A percentile compares a stretch with the other conserved stretches of the same genome.
Evolutionary conservation across 1,140 invertebrate genomes (phyloP).

Genomic region (Zaprionus inermis): DNA sequence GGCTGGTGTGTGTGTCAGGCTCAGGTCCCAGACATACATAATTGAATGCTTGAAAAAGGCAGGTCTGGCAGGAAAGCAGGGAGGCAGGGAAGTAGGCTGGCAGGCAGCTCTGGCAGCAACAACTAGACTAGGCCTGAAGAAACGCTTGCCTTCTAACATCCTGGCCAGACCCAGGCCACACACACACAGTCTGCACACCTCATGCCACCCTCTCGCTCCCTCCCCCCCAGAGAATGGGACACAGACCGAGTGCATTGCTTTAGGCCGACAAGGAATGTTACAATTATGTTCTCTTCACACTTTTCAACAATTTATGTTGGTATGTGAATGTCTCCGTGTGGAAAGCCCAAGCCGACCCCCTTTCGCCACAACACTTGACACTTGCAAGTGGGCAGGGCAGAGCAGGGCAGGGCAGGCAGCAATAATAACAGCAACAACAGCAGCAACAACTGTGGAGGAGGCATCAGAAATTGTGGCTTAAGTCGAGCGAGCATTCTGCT

Average conservation of each 20-base stretch:
- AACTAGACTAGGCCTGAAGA: constrained; percentile 32
- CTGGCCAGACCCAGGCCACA: constrained; percentile 3
- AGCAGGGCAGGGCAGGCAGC: constrained; percentile 16
- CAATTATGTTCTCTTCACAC: constrained; percentile 83
- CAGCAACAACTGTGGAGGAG: constrained; percentile 16
- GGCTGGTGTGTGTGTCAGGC: constrained; percentile 69
- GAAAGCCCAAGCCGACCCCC: constrained; percentile 1
- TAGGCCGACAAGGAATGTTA: constrained; percentile 82
- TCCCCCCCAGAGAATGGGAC: constrained; percentile 28
- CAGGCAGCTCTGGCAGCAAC: constrained; percentile 33
- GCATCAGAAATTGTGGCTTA: constrained; percentile 27
- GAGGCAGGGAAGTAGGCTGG: constrained; percentile 12
- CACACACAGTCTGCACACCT: neutral
- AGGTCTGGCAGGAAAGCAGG: constrained; percentile 40
- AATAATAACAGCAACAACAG: constrained; percentile 53
- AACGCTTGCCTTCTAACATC: constrained; percentile 64
- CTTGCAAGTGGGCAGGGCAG: constrained; percentile 67
- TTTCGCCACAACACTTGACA: constrained; percentile 62
- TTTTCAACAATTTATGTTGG: constrained; percentile 82
- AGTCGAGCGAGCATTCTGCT: constrained; percentile 48
- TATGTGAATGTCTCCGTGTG: constrained; percentile 68
- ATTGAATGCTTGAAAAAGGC: constrained; percentile 82
- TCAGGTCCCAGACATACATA: constrained; percentile 81
- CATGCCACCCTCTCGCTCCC: neutral
- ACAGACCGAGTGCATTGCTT: constrained; percentile 71